Conservation (phyloP, 2,888 invertebrate species). For the Cacoxenus indagator region DNA sequence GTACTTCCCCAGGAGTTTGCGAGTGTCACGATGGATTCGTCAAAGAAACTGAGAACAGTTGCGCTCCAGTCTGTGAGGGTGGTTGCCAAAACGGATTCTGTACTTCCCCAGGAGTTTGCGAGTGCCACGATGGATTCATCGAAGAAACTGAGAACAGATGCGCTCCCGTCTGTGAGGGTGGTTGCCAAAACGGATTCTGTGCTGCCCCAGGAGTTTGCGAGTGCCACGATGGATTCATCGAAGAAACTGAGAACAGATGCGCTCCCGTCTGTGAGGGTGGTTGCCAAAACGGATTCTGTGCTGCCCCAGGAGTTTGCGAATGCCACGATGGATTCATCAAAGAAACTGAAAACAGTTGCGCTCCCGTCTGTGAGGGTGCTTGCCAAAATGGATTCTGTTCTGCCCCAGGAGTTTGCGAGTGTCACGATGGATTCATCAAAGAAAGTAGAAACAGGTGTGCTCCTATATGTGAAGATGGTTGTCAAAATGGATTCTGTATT, state of each 20-base stretch:
- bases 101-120: not conserved
- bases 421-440: not conserved
- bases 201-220: not conserved
- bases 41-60: not conserved
- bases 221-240: not conserved
- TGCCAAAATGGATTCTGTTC: conserved; percentile 4
- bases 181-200: not conserved
- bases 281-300: not conserved
- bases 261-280: not conserved
- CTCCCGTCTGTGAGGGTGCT: not conserved
- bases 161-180: not conserved
- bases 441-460: not conserved
- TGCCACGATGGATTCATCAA: not conserved
- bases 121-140: not conserved
- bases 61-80: not conserved
- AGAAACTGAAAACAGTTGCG: not conserved
- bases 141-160: not conserved
- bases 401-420: not conserved
- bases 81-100: not conserved
- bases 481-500: not conserved
- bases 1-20: not conserved
- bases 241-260: not conserved
- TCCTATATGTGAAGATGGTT: not conserved
- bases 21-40: not conserved
- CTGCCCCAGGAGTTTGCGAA: not conserved